These are phyloP conservation scores for Epistrophella euchroma DNA, from an alignment of 2,888 invertebrate species.

Conservation along the genomic window DNA sequence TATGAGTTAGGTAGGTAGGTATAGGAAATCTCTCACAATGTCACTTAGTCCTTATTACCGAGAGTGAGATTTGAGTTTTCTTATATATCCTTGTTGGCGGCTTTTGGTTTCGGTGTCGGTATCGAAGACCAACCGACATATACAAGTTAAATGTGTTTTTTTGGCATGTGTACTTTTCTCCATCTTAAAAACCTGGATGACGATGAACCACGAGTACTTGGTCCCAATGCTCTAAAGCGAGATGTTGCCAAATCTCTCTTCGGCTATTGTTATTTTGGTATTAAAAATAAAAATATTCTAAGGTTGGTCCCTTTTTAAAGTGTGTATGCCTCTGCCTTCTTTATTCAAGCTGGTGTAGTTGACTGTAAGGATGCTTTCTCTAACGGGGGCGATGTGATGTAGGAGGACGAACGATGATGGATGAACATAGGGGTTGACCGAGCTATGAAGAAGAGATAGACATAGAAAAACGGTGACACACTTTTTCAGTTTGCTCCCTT, in stretches of 20 bases:
- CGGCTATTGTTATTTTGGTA: slow-evolving; percentile 38
- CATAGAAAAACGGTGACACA: slow-evolving; percentile 72
- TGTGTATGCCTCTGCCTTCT: slow-evolving; percentile 34
- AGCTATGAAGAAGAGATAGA: slow-evolving; percentile 53
- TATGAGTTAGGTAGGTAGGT: neutral
- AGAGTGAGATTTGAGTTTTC: slow-evolving; percentile 32
- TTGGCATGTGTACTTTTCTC: slow-evolving; percentile 36
- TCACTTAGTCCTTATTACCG: neutral
- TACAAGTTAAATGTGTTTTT: slow-evolving; percentile 59
- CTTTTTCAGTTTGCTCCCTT: slow-evolving; percentile 25
- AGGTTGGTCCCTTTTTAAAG: slow-evolving; percentile 33
- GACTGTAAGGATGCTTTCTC: slow-evolving; percentile 47
- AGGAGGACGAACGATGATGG: slow-evolving; percentile 48
- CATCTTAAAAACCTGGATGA: slow-evolving; percentile 35
- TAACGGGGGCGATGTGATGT: slow-evolving; percentile 36
- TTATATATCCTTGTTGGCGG: slow-evolving; percentile 41
- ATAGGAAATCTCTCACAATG: neutral
- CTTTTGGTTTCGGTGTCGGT: slow-evolving; percentile 46
- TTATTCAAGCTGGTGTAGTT: slow-evolving; percentile 38
- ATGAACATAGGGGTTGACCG: slow-evolving; percentile 57
- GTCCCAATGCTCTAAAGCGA: slow-evolving; percentile 16
- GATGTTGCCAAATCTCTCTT: slow-evolving; percentile 60
- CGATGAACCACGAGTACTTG: neutral
- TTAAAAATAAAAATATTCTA: neutral
- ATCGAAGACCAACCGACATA: slow-evolving; percentile 51